Evolutionary conservation across 2,888 invertebrate genomes (phyloP).

Genomic region (Chromoteleia sp.): DNA sequence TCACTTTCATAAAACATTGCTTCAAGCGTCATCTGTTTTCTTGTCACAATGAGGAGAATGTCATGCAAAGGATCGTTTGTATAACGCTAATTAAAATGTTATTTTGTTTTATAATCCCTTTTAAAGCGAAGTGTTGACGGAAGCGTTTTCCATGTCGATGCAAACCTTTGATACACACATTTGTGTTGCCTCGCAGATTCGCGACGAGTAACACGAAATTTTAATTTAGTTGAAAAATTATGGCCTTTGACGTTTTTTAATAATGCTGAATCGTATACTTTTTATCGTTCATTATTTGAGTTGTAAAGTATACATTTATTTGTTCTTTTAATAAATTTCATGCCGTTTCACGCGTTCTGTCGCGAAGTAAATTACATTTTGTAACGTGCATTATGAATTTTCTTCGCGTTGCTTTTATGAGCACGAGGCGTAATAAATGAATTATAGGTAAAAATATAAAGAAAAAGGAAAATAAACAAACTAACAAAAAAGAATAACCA

Average conservation of each 20-base stretch:
- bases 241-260: conserved; percentile 19
- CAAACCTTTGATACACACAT: no score
- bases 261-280: neutral
- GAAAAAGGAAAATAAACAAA: neutral
- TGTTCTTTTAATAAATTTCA: conserved; percentile 6
- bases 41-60: conserved; percentile 33
- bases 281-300: neutral
- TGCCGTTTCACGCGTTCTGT: conserved; percentile 9
- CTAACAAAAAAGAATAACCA: neutral
- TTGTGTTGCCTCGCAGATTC: neutral
- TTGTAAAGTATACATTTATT: conserved; percentile 2
- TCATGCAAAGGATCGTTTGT: conserved; percentile 44
- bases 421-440: conserved; percentile 14
- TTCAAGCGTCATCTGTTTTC: conserved; percentile 51
- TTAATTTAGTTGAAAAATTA: conserved; percentile 15
- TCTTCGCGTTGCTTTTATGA: conserved; percentile 4
- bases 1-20: conserved; percentile 47
- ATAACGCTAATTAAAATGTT: conserved; percentile 59
- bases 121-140: conserved; percentile 18
- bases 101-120: conserved; percentile 46
- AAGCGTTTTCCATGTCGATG: conserved; percentile 37
- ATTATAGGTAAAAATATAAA: conserved; percentile 8
- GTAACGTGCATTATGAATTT: conserved; percentile 14
- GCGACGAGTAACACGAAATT: conserved; percentile 21
- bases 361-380: conserved; percentile 15